Evolutionary conservation across 2,797 vertebrate genomes (phyloP), one percentile per base, ranked within the genome.

Genomic region (Enteromius fasciolatus): DNA sequence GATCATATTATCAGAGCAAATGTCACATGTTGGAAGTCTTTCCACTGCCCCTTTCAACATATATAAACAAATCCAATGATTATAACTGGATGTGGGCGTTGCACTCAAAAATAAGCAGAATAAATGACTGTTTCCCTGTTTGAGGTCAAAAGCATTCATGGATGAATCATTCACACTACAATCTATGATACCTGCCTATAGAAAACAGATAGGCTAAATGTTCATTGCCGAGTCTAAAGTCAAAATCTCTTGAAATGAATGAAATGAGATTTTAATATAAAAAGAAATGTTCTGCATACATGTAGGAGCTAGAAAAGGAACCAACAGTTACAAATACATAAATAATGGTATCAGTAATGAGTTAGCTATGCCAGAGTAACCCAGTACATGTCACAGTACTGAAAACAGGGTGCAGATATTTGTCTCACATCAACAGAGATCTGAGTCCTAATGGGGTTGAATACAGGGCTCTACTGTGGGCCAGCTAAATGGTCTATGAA

Each of bases 401-500:
- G 46, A 31, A 64, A 52, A 67, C 17, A 52, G 33, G 10, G 46
- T 67, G 75, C 17, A 54, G 70, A 75, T 75, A 75, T 59, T 59
- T 82, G 72, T 76, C 61, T 63, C 9, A 64, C 67, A 39, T 50
- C 50, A 64, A 78, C 57, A 66, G 68, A 31, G 57, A 44, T 78
- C 78, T 64, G 31, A 41, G 66, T 52, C 36, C 7, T 76, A 67
- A 64, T 73, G 69, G 79, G 23, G 14, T 44, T 73, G 67, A 83
- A 64, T 72, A 28, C 15, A 57, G 75, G 74, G 17, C 11, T 59
- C 28, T 33, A 48, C 28, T 28, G n/a, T 74, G 61, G 28, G 54
- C 63, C 64, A 52, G 73, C 72, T 83, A 46, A 74, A 80, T 78
- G 78, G 36, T 48, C 46, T 85, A 68, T 75, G 50, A 76, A 84